phyloP scores from a whole-genome alignment of 1,140 invertebrate genomes.

The Drosophila yakuba region DNA sequence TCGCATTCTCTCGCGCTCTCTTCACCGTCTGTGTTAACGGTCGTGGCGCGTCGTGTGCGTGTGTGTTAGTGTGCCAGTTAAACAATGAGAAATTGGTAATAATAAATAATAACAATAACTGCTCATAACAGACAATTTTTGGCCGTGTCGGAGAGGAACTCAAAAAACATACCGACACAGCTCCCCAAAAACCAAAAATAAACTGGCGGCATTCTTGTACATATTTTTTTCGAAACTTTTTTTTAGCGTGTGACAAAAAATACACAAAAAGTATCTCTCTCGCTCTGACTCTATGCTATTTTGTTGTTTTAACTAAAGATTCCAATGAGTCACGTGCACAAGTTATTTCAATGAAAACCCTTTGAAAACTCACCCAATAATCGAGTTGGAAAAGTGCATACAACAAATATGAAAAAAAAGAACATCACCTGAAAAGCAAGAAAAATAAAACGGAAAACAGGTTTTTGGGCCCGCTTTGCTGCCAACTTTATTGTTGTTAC shows the following conservation, averaged over 20 bases:
- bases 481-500: slow-evolving; percentile 48
- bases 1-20: slow-evolving; percentile 21
- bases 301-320: slow-evolving; percentile 24
- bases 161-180: slow-evolving; percentile 26
- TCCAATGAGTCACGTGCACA: slow-evolving; percentile 47
- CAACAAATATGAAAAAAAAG: slow-evolving; percentile 14
- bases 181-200: slow-evolving; percentile 35
- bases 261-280: slow-evolving; percentile 15
- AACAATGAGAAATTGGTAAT: slow-evolving; percentile 41
- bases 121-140: background rate
- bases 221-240: slow-evolving; percentile 26
- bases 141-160: background rate
- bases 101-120: slow-evolving; percentile 15
- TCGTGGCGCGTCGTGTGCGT: slow-evolving; percentile 43
- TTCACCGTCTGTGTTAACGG: slow-evolving; percentile 23
- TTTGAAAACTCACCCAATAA: slow-evolving; percentile 6
- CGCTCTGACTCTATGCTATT: background rate
- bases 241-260: slow-evolving; percentile 43
- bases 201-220: slow-evolving; percentile 33
- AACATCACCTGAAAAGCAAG: slow-evolving; percentile 23
- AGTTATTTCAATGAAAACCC: slow-evolving; percentile 14
- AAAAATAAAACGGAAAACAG: slow-evolving; percentile 54
- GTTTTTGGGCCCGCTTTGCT: slow-evolving; percentile 58
- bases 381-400: slow-evolving; percentile 43
- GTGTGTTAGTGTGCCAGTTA: slow-evolving; percentile 32